Conservation (phyloP, 1,140 invertebrate species). For the Halyomorpha halys region DNA sequence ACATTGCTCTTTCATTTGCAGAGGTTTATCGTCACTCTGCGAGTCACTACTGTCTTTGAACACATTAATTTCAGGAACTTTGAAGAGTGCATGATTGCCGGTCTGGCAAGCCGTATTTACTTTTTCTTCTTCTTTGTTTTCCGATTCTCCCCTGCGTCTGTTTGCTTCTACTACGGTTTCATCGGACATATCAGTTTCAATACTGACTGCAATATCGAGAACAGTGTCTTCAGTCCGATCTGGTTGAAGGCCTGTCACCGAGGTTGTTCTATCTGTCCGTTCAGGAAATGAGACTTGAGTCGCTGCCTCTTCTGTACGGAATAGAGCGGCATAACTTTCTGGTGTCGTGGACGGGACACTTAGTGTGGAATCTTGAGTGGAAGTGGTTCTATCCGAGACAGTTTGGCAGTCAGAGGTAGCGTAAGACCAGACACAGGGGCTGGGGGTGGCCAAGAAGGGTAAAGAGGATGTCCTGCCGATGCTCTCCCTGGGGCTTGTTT, state of each 20-base stretch:
- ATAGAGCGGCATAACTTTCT: slow-evolving; percentile 18
- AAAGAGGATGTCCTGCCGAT: not conserved
- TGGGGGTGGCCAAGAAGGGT: not conserved
- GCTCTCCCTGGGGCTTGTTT: slow-evolving; percentile 22
- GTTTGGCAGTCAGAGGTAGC: slow-evolving; percentile 26
- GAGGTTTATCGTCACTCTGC: not conserved
- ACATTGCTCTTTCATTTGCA: not conserved
- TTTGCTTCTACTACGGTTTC: not conserved
- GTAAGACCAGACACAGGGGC: not conserved
- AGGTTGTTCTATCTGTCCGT: slow-evolving; percentile 13
- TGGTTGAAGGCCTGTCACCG: slow-evolving; percentile 4
- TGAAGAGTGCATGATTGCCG: not conserved
- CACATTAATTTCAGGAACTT: not conserved
- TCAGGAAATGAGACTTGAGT: slow-evolving; percentile 7
- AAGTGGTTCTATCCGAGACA: slow-evolving; percentile 27
- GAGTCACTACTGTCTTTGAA: not conserved
- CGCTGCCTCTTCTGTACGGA: not conserved
- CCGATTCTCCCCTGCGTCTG: not conserved
- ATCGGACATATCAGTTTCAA: slow-evolving; percentile 7
- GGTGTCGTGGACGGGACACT: slow-evolving; percentile 28
- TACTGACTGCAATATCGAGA: not conserved
- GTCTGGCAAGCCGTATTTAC: not conserved
- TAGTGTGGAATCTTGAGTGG: slow-evolving; percentile 30
- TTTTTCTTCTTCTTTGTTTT: not conserved
- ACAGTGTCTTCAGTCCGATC: not conserved